Evolutionary conservation across 2,113 vertebrate species (phyloP).

Genomic region (Caranx ignobilis): DNA sequence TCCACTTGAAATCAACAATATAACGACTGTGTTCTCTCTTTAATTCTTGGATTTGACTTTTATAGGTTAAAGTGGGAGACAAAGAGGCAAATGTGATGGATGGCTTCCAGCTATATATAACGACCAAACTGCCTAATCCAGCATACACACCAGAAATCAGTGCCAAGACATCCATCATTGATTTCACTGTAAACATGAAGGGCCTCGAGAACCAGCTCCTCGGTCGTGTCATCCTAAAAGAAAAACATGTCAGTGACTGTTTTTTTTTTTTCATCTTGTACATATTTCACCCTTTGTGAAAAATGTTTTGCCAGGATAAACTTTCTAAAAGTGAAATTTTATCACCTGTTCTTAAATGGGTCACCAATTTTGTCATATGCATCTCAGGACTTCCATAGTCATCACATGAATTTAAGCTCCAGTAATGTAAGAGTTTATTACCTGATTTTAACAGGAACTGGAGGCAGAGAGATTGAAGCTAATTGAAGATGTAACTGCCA

Average conservation of each 20-base stretch:
- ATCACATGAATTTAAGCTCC: background rate
- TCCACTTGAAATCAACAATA: background rate
- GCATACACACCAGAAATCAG: slow-evolving; percentile 91
- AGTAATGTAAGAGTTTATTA: background rate
- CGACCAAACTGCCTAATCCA: slow-evolving; percentile 91
- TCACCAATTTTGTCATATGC: too few species aligned
- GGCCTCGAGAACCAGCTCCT: slow-evolving; percentile 93
- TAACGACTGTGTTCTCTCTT: background rate
- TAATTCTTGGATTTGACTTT: slow-evolving; percentile 30
- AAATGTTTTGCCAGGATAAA: too few species aligned
- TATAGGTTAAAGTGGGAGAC: slow-evolving; percentile 92
- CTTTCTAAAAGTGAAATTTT: too few species aligned
- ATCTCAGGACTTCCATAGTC: too few species aligned
- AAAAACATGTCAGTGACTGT: slow-evolving; percentile 85
- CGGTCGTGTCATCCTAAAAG: slow-evolving; percentile 89
- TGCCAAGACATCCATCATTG: slow-evolving; percentile 90
- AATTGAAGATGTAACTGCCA: slow-evolving; percentile 88
- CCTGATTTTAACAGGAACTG: slow-evolving; percentile 83
- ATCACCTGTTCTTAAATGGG: too few species aligned
- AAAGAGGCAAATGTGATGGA: slow-evolving; percentile 90
- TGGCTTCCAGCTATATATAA: slow-evolving; percentile 90
- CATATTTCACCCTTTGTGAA: background rate
- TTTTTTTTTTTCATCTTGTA: background rate
- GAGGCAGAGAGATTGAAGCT: slow-evolving; percentile 90
- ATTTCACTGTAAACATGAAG: slow-evolving; percentile 93